Conservation (phyloP, 2,797 vertebrate species). For the Alauda arvensis region DNA sequence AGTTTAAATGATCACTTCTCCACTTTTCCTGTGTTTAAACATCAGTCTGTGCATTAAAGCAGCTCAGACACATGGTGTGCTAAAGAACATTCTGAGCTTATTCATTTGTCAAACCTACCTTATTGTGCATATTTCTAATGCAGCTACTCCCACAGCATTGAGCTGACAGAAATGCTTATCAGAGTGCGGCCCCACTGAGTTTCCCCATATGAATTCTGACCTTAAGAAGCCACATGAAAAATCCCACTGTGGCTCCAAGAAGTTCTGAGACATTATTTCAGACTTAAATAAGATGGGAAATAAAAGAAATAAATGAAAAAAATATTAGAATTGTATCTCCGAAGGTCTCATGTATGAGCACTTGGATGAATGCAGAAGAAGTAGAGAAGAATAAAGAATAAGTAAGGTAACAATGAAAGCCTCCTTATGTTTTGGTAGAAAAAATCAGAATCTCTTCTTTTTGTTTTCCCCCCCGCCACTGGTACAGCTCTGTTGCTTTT, state of each 20-base stretch:
- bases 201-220: neutral
- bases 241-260: neutral
- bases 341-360: neutral
- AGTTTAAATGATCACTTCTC: neutral
- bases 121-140: conserved; percentile 24
- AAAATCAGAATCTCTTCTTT: neutral
- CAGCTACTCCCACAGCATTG: neutral
- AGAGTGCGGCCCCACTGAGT: neutral
- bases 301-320: neutral
- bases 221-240: neutral
- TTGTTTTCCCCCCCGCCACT: neutral
- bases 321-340: neutral
- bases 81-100: neutral
- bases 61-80: neutral
- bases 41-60: neutral
- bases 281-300: neutral
- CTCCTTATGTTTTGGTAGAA: neutral
- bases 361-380: neutral
- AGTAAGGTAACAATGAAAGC: neutral
- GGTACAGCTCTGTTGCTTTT: neutral
- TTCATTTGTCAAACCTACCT: conserved; percentile 20
- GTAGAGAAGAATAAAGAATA: neutral
- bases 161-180: neutral
- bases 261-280: neutral
- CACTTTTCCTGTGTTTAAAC: neutral